Base-by-base conservation (phyloP, 1,140 invertebrate species). In the Halesus radiatus region DNA sequence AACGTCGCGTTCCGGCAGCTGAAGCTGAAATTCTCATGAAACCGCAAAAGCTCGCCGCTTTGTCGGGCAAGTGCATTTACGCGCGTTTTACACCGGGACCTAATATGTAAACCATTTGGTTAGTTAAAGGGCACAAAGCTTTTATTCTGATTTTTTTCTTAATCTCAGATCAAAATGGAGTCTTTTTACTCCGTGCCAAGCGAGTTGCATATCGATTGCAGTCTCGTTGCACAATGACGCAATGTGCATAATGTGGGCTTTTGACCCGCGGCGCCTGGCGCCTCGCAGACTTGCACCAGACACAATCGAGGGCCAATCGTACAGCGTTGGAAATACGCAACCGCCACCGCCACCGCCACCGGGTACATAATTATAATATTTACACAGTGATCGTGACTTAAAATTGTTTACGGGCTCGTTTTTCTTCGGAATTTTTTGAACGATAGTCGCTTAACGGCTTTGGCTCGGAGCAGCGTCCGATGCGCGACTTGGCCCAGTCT, bases 241-340 rank as follows among this genome's bases (percentile, higher is more conserved):
- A 70, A 70, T 70, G 66, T 70, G 66, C 66, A 70, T 50, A 45
- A 70, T 70, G 66, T 70, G 37, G 66, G 66, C 29, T 70, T 52
- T 52, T 70, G 66, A 70, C 66, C 66, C 66, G 66, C 37, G 66
- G 62, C 66, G 32, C 66, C 16, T 23, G 66, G 66, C 66, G 66
- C 66, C 66, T 20, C 37, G 15, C 6, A 50, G 16, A 18, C 32
- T 45, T 18, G 22, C 54, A 22, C 54, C 54, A 56, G 54, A 18
- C 54, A 56, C 22, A 45, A 10, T 45, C 37, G 37, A 45, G 37
- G 37, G 37, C 37, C 37, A 45, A 45, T 45, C 37, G 37, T 1
- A 45, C 37, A 10, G 37, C 37, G 37, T 13, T 45, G 37, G 7
- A 45, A 13, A 45, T 45, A 45, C 37, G 32, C 32, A 32, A 32